Base-by-base conservation (phyloP, 2,888 invertebrate genomes). In the Hypsopygia costalis region DNA sequence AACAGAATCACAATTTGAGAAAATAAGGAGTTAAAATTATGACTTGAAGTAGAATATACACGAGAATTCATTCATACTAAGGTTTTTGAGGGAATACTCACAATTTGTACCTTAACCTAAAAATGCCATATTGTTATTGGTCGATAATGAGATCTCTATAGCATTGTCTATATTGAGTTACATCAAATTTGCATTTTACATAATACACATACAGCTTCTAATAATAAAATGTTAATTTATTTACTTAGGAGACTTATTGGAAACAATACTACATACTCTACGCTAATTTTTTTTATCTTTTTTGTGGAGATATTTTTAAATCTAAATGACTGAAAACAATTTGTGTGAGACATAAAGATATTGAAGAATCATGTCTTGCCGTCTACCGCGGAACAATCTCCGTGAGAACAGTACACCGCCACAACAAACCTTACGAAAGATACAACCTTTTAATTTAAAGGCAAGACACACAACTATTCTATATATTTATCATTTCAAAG, bases 81-180 rank as follows among this genome's bases (percentile, higher is more conserved):
- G 52, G 59, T 57, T 62, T 45, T 45, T 38, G 43, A 44, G 39
- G 39, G 45, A 52, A 49, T 49, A 49, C 46, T 45, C 44, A 58
- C 49, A 64, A 68, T 54, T 58, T 61, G 63, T 66, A 77, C 57
- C 82, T 86, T 85, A 87, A 75, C 78, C 82, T 86, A 88, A 76
- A 88, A 88, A 87, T 87, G 87, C 88, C 79, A 81, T 85, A 82
- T 79, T 86, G 81, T 85, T 87, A 86, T 87, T 88, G 87, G 86
- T 87, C 86, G 71, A 83, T 79, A 83, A 82, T 86, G 87, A 88
- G 87, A 87, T 88, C 87, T 86, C 83, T 78, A 81, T 80, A 80
- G 78, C 75, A 74, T 78, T 71, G 76, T 75, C 69, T 78, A 77
- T 75, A 74, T 72, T 61, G 75, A 78, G 76, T 80, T 74, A 70